Evolutionary conservation across 2,888 invertebrate genomes (phyloP), one percentile per base, ranked within the genome.

Genomic region (Tanytarsus gracilentus): DNA sequence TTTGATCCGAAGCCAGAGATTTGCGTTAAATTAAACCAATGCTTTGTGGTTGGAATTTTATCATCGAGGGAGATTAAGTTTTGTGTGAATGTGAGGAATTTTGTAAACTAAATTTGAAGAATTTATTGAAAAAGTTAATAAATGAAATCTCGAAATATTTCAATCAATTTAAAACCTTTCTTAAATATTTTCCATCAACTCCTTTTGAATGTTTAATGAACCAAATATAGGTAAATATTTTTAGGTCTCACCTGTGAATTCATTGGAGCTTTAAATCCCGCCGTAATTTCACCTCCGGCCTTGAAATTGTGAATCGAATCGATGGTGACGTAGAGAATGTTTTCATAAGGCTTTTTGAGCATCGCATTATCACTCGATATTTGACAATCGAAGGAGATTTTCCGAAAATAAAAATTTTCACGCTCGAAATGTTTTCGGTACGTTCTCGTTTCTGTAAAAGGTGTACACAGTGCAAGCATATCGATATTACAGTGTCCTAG

Each of bases 401-500:
- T 30, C 9, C 52, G 14, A 1, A 3, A n/a, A n/a, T n/a, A 4
- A 1, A 36, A 6, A 14, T 36, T 36, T 7, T 14, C 2, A 1
- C 14, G 6, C 4, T 14, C 6, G 4, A 36, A 6, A 14, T 2
- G 14, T 36, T 36, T 36, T n/a, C 2, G 14, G 14, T 6, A 2
- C 16, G n/a, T 14, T 14, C n/a, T 14, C 2, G 5, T 36, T 14
- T 36, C 36, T 14, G 14, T 14, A 14, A 14, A 14, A 6, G 4
- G n/a, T 2, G 36, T 27, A 11, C 52, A 52, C 7, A 52, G 16
- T 2, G 1, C 3, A 8, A 9, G 14, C 16, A 52, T 16, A 18
- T 52, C 52, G 29, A 52, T 52, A 29, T 30, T 52, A 9, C 27
- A 8, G 16, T 27, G 18, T 30, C 52, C 52, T 18, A 52, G 16